These are phyloP conservation scores for Onychostruthus taczanowskii DNA, from an alignment of 2,113 vertebrate genomes.

Conservation along the genomic window DNA sequence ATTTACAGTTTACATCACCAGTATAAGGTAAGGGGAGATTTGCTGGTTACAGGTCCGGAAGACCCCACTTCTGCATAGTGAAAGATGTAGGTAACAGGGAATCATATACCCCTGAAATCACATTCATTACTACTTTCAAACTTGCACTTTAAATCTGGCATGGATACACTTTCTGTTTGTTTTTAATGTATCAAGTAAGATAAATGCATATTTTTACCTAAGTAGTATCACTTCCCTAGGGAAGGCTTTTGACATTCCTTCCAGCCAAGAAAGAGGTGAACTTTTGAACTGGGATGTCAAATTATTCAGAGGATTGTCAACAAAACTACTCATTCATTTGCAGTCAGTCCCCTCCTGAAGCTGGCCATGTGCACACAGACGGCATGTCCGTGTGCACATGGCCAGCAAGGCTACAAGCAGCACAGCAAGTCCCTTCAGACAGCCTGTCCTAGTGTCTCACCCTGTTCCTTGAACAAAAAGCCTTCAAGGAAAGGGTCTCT, in stretches of 20 bases:
- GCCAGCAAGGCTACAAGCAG: no score
- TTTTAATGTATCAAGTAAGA: background rate
- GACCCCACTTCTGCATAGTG: background rate
- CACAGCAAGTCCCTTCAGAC: no score
- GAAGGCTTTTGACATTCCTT: background rate
- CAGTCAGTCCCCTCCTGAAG: no score
- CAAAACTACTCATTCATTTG: background rate
- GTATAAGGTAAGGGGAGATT: background rate
- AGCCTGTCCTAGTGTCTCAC: no score
- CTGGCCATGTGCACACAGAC: no score
- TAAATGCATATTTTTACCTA: slow-evolving; percentile 20
- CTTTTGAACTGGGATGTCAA: background rate
- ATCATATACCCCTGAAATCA: background rate
- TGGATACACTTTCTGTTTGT: background rate
- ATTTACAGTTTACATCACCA: background rate
- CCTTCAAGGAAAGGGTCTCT: no score
- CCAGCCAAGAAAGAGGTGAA: slow-evolving; percentile 6
- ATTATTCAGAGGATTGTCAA: background rate
- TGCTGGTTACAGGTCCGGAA: background rate
- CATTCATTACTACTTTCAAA: background rate
- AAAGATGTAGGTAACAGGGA: background rate
- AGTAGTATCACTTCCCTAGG: background rate
- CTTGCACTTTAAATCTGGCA: background rate
- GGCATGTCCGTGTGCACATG: no score
- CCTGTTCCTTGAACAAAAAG: no score